These are phyloP conservation scores for Geotria australis DNA, from an alignment of 2,797 vertebrate genomes.

Conservation along the genomic window DNA sequence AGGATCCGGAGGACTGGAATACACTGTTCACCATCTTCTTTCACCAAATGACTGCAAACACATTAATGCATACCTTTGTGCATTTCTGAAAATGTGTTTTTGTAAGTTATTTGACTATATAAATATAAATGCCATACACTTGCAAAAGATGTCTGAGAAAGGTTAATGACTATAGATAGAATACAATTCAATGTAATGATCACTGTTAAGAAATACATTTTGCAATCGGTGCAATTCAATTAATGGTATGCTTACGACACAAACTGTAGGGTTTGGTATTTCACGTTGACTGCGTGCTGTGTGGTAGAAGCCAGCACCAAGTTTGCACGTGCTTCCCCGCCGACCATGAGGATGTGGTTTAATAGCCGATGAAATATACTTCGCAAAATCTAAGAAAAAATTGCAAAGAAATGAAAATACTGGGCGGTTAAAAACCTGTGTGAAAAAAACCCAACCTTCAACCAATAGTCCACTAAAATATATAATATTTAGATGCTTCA, in stretches of 20 bases:
- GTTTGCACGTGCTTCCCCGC: constrained; percentile 8
- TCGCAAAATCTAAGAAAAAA: constrained; percentile 18
- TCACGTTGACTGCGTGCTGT: constrained; percentile 12
- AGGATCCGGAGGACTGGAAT: constrained; percentile 33
- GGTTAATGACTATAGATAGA: no score
- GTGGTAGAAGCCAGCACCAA: constrained; percentile 9
- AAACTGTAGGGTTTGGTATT: constrained; percentile 35
- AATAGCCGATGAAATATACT: constrained; percentile 33
- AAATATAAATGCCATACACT: no score
- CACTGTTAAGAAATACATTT: no score
- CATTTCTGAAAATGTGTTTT: constrained; percentile 6
- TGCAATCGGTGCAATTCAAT: no score
- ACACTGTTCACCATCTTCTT: not conserved
- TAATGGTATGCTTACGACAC: constrained; percentile 24
- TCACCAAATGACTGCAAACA: not conserved
- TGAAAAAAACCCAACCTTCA: no score
- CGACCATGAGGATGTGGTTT: constrained; percentile 45
- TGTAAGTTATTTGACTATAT: constrained; percentile 29
- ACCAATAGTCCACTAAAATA: no score
- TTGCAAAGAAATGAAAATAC: not conserved
- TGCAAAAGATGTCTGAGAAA: no score
- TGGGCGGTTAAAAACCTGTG: not conserved
- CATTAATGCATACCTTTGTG: no score
- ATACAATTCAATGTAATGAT: no score
- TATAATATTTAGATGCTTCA: no score